These are phyloP conservation scores for Cantharis rustica DNA, from an alignment of 2,888 invertebrate species.

Conservation along the genomic window DNA sequence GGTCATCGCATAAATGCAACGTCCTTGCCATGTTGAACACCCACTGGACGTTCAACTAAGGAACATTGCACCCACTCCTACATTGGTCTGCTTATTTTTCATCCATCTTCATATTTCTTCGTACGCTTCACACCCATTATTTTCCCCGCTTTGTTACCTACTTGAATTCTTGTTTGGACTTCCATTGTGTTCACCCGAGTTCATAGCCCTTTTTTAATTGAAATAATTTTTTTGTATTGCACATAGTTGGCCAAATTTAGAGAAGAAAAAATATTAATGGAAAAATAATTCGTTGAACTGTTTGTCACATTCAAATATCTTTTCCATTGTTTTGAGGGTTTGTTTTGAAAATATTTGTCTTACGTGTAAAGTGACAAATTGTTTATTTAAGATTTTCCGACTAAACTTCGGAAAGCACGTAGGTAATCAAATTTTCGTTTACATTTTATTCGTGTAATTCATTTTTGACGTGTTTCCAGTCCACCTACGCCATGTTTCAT, in stretches of 20 bases:
- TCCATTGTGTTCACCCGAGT: neutral
- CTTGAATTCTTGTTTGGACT: neutral
- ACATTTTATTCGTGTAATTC: neutral
- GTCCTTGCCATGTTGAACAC: constrained; percentile 1
- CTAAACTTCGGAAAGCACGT: neutral
- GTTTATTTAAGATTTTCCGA: neutral
- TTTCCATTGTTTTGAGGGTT: neutral
- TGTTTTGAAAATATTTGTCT: neutral
- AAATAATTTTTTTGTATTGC: neutral
- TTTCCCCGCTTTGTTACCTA: neutral
- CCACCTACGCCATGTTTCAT: neutral
- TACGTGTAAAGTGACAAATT: neutral
- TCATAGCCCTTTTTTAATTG: neutral
- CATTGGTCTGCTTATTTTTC: neutral
- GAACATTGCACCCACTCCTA: neutral
- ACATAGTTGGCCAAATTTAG: neutral
- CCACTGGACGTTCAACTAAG: neutral
- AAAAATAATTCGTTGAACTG: neutral
- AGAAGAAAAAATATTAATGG: neutral
- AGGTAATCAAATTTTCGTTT: neutral
- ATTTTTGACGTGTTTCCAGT: neutral
- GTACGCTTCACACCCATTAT: neutral
- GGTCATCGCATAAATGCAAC: neutral
- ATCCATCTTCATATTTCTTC: neutral
- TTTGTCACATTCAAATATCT: neutral